Conservation (phyloP, 2,888 invertebrate genomes). For the Pandemis heparana region DNA sequence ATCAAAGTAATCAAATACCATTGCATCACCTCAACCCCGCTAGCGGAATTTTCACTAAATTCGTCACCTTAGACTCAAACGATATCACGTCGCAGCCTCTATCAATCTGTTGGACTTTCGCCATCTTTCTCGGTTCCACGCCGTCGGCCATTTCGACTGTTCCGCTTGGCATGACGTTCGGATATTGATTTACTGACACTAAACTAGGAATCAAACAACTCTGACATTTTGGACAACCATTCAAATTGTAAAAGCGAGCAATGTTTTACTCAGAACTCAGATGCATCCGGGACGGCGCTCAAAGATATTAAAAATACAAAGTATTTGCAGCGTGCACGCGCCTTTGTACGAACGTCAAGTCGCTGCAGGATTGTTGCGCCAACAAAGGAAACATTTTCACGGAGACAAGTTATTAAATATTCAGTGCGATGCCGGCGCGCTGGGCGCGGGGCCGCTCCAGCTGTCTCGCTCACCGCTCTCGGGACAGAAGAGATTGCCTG, state of each 20-base stretch:
- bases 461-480: conserved; percentile 12
- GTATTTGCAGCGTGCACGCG: conserved; percentile 28
- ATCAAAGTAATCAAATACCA: no score
- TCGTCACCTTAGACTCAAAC: not conserved
- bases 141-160: not conserved
- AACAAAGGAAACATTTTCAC: conserved; percentile 41
- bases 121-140: not conserved
- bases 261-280: not conserved
- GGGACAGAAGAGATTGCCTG: conserved; percentile 5
- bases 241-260: not conserved
- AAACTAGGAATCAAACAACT: not conserved
- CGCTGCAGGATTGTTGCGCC: conserved; percentile 36
- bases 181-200: not conserved
- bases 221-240: not conserved
- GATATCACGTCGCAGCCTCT: not conserved
- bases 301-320: conserved; percentile 41
- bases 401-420: conserved; percentile 43
- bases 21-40: no score
- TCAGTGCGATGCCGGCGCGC: conserved; percentile 29
- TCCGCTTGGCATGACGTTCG: conserved; percentile 1
- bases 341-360: conserved; percentile 31
- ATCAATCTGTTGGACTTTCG: not conserved
- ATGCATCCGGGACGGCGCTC: conserved; percentile 27
- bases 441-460: not conserved
- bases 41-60: not conserved